phyloP scores from a whole-genome alignment of 2,888 invertebrate genomes.

The Polydrusus cervinus region DNA sequence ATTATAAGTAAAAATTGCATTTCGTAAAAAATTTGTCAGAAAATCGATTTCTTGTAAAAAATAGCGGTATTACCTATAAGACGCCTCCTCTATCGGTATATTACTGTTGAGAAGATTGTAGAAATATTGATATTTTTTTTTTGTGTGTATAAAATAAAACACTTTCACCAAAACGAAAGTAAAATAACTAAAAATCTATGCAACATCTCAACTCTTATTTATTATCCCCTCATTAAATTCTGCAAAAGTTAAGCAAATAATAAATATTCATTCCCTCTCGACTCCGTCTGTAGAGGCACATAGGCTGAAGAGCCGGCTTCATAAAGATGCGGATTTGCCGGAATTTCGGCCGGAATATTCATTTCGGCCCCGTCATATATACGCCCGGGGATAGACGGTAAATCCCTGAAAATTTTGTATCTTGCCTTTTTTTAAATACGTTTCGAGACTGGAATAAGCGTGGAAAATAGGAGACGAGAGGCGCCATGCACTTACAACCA shows the following conservation, averaged over 20 bases:
- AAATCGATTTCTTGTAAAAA: too few relatives aligned
- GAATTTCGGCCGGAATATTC: constrained; percentile 16
- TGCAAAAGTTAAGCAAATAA: constrained; percentile 15
- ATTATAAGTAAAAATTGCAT: too few relatives aligned
- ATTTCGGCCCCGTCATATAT: constrained; percentile 19
- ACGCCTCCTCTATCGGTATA: too few relatives aligned
- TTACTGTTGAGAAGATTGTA: too few relatives aligned
- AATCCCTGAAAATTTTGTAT: constrained; percentile 18
- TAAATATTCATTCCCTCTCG: constrained; percentile 21
- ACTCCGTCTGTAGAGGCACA: constrained; percentile 21
- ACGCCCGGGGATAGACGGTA: constrained; percentile 18
- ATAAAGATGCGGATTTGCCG: constrained; percentile 20
- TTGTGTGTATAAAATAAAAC: too few relatives aligned
- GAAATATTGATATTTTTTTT: too few relatives aligned
- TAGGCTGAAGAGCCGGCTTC: constrained; percentile 17
- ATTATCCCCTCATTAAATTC: constrained; percentile 18
- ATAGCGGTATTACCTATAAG: too few relatives aligned
- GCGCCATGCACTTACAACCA: not conserved
- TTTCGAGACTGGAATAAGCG: constrained; percentile 1
- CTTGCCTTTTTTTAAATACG: constrained; percentile 17
- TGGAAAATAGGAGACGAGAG: constrained; percentile 7
- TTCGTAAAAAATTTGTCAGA: too few relatives aligned
- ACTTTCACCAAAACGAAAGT: not conserved
- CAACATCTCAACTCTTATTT: constrained; percentile 5
- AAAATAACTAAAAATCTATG: not conserved